Evolutionary conservation across 2,113 vertebrate genomes (phyloP).

Genomic region (Cygnus buccinator): DNA sequence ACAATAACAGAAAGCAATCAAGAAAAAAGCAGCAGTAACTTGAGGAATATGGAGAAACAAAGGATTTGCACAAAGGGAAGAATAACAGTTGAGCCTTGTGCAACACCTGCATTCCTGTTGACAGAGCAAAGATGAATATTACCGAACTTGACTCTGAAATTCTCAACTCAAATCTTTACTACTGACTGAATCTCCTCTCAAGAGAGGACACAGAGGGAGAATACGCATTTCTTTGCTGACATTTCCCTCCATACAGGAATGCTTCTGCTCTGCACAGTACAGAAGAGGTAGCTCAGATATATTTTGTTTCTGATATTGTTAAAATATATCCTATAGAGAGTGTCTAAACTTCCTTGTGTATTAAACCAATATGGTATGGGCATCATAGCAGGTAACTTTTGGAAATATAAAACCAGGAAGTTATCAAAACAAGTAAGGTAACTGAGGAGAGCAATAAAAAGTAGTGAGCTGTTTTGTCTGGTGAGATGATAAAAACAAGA

Average conservation of each 20-base stretch:
- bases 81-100: background rate
- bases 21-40: background rate
- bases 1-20: background rate
- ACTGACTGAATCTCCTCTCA: background rate
- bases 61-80: background rate
- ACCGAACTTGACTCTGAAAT: background rate
- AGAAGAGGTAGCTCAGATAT: background rate
- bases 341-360: background rate
- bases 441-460: background rate
- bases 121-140: background rate
- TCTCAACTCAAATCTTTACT: background rate
- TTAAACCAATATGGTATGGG: background rate
- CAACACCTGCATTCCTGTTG: background rate
- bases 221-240: background rate
- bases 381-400: background rate
- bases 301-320: background rate
- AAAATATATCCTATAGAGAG: background rate
- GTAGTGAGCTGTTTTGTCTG: background rate
- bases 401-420: background rate
- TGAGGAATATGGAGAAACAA: background rate
- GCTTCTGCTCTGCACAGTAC: background rate
- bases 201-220: background rate
- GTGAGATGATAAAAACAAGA: background rate
- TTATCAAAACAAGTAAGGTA: background rate
- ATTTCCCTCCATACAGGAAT: background rate